Evolutionary conservation across 1,140 invertebrate species (phyloP).

Genomic region (Dendrolimus kikuchii): DNA sequence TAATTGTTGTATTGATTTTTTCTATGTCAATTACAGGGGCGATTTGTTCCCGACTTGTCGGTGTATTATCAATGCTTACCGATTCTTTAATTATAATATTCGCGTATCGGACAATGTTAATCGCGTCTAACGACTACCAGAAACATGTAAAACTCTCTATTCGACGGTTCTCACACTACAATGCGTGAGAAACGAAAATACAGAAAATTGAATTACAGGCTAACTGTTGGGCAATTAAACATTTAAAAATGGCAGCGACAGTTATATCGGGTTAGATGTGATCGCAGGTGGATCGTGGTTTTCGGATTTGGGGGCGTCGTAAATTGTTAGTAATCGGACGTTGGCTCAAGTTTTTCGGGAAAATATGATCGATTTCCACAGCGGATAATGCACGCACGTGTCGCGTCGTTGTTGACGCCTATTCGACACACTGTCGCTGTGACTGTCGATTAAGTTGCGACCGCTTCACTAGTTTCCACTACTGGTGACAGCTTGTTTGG

Average conservation of each 20-base stretch:
- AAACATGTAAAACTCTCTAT: conserved; percentile 30
- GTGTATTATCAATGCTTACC: conserved; percentile 10
- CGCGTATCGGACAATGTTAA: conserved; percentile 28
- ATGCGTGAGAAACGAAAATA: conserved; percentile 57
- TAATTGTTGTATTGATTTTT: conserved; percentile 2
- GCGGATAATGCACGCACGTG: conserved; percentile 66
- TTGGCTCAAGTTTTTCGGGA: conserved; percentile 51
- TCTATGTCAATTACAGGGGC: conserved; percentile 2
- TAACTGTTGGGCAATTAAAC: conserved; percentile 61
- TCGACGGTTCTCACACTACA: conserved; percentile 51
- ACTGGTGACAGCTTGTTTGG: conserved; percentile 22
- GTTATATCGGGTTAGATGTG: conserved; percentile 44
- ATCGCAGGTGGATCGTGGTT: conserved; percentile 57
- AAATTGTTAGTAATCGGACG: conserved; percentile 58
- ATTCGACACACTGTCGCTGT: conserved; percentile 37
- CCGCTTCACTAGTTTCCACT: conserved; percentile 11
- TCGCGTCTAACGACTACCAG: conserved; percentile 19
- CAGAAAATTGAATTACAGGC: conserved; percentile 46
- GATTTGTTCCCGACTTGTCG: conserved; percentile 7
- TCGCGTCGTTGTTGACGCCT: conserved; percentile 18
- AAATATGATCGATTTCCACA: conserved; percentile 64
- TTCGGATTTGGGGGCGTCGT: conserved; percentile 48
- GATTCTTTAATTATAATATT: conserved; percentile 18
- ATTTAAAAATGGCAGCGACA: conserved; percentile 49
- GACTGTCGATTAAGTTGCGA: conserved; percentile 24